A percentile compares a stretch with the other conserved stretches of the same genome.
These are phyloP conservation scores for Sterrhoptilus dennistouni DNA, from an alignment of 2,113 vertebrate genomes.

Conservation along the genomic window DNA sequence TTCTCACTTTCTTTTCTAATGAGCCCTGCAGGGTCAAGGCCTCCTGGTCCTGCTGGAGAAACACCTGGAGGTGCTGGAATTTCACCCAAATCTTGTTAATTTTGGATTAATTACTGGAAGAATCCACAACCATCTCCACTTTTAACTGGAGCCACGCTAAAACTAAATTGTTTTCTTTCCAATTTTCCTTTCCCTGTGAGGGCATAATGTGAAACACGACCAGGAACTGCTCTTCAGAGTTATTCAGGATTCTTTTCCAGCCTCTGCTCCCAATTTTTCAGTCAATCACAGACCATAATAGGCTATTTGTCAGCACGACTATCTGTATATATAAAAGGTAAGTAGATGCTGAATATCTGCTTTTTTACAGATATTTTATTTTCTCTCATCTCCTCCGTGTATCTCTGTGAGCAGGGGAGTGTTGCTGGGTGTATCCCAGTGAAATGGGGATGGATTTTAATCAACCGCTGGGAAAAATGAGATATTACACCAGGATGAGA, in stretches of 20 bases:
- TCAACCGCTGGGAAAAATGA: constrained; percentile 63
- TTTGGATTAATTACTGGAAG: not conserved
- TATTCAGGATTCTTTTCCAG: not conserved
- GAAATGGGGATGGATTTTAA: constrained; percentile 57
- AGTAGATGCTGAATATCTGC: not conserved
- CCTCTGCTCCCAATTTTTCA: constrained; percentile 18
- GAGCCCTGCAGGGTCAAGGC: not conserved
- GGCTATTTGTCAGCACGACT: constrained; percentile 26
- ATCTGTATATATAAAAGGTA: constrained; percentile 39
- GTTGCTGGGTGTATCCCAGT: constrained; percentile 14
- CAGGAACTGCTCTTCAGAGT: not conserved
- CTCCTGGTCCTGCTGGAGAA: not conserved
- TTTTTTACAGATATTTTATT: constrained; percentile 8
- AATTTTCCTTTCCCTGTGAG: not conserved
- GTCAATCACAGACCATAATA: constrained; percentile 15
- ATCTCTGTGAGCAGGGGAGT: constrained; percentile 36
- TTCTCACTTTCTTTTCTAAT: not conserved
- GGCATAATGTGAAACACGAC: not conserved
- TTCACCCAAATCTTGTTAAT: not conserved
- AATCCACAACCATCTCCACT: not conserved
- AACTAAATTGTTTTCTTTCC: not conserved
- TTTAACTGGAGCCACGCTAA: not conserved
- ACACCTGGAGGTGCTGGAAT: not conserved
- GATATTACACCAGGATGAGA: not conserved
- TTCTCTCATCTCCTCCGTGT: constrained; percentile 46